Evolutionary conservation across 2,113 vertebrate genomes (phyloP), one percentile per base, ranked within the genome.

Genomic region (Camelus bactrianus): DNA sequence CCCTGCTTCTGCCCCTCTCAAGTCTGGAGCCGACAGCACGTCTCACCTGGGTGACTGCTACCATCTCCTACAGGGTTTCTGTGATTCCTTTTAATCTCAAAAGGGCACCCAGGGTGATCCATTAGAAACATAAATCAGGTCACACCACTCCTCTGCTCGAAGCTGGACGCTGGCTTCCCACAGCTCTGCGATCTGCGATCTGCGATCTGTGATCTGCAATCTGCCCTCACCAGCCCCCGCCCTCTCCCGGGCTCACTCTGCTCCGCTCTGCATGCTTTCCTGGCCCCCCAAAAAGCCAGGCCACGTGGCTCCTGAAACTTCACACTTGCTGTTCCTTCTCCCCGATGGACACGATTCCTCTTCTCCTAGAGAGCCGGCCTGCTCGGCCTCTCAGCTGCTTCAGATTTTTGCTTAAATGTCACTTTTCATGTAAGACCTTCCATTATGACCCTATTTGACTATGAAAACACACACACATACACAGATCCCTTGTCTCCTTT

Each of bases 1-100:
- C 58, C 42, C 17, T 20, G 28, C n/a, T 6, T 14, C 54, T 13
- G 15, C 13, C 14, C 11, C 35, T 12, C 0, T 2, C 0, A 1
- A 4, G 85, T 48, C 82, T 16, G 0, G 0, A 90, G 52, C 32
- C 26, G 26, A 50, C 12, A 10, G 8, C 9, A 0, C 1, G 1
- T 6, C 69, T 58, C n/a, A 26, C 9, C 50, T 8, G n/a, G 79
- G 14, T 9, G 7, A 65, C 0, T n/a, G 19, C 11, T 14, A 11
- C 2, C 8, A 7, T 38, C 32, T 16, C n/a, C 10, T 4, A 11
- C 22, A 26, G 10, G 42, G 48, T 50, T 54, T 77, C 75, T 20
- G 6, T 19, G 8, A n/a, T 90, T 77, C 32, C 28, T 75, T 38
- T n/a, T 20, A 3, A 2, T 46, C 16, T 72, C 38, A 52, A 17